Evolutionary conservation across 2,888 invertebrate species (phyloP), one percentile per base, ranked within the genome.

Genomic region (Polydrusus pterygomalis): DNA sequence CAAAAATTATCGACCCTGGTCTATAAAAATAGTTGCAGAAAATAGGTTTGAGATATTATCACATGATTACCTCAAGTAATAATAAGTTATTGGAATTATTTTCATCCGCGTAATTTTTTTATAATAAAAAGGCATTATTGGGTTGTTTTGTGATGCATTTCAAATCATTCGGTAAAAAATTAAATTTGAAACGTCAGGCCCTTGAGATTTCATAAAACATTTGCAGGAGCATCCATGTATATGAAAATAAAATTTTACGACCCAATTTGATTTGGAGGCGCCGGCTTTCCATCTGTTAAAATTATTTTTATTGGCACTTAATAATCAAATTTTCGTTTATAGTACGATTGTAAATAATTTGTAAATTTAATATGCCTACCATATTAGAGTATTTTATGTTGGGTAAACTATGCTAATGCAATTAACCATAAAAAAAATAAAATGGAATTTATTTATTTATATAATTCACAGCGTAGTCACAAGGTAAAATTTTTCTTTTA

Each of bases 221-320:
- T 20, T 20, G 51, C 51, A 8, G 18, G 7, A 17, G 11, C 51
- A 18, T 49, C 49, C 6, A 49, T 18, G 8, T 18, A 49, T 51
- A 51, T 18, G 51, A 51, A 51, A 51, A 51, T 51, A 18, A 51
- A 51, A 51, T 51, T 51, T 51, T 51, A 51, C 18, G 18, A 18
- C 6, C 18, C 20, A 51, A 51, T 51, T 51, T 51, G 51, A 51
- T 51, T 51, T 51, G 18, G 11, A 51, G 51, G 51, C 51, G 51
- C 51, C 51, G 17, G 51, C 20, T 51, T 49, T 51, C 51, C 51
- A 51, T 51, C 18, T 11, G 17, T 51, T 51, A 51, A 51, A 51
- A 51, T 51, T 18, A 20, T 51, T 51, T 51, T 51, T 51, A 51
- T 51, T 20, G 51, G 11, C 18, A 20, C 17, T 51, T 20, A 51